Base-by-base conservation (phyloP, 2,113 vertebrate genomes). In the Tretioscincus oriximinensis region DNA sequence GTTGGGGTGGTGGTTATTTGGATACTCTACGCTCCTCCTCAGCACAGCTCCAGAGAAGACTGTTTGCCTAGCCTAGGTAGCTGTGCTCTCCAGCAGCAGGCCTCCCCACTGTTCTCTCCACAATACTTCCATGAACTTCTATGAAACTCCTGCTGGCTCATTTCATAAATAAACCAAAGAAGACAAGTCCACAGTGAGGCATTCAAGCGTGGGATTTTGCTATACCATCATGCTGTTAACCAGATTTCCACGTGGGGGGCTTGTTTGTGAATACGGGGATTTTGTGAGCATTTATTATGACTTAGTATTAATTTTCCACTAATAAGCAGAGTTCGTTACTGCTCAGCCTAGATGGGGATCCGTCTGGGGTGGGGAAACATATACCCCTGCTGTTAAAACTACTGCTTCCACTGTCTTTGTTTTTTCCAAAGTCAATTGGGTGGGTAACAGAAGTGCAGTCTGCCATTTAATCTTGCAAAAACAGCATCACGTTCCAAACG, bases 151-250 rank as follows among this genome's bases (percentile, higher is more conserved):
- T 29, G 58, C 41, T 12, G 80, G 58, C 58, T 70, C 28, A 47
- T 70, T 82, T 82, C 58, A 26, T 67, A 82, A 76, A 61, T 24
- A 51, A 70, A 63, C n/a, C 74, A 63, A 76, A 76, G 45, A 76
- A 76, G 66, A 82, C 22, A 35, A 76, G 65, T 20, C 80, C 16
- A 60, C 54, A 70, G 65, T 81, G 72, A 61, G 49, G 64, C 51
- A 76, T 41, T 63, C 78, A 31, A 73, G 41, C 47, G 65, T 26
- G 26, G 60, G 77, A 70, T 29, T 47, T 28, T 76, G 67, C n/a
- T 63, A 9, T 41, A 31, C 66, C 51, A 61, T 76, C 74, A 82
- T 21, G 73, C 80, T 75, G 54, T 76, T 61, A 82, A 69, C 67
- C 18, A 76, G 74, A 70, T 73, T 49, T 68, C 65, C 29, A 8